phyloP scores from a whole-genome alignment of 2,888 invertebrate genomes.

The Ferrisia virgata region DNA sequence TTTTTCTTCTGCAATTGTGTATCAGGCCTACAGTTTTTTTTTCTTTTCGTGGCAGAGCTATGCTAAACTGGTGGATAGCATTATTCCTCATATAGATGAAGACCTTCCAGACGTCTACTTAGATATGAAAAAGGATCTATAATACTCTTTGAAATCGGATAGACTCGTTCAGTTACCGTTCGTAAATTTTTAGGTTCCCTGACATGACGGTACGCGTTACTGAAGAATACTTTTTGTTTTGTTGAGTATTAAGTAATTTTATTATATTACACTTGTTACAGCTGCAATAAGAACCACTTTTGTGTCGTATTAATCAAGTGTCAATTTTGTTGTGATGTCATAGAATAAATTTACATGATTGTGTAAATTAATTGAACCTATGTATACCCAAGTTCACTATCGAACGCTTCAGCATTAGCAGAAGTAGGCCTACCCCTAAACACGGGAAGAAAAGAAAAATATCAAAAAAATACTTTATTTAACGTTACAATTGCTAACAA shows the following conservation, averaged over 20 bases:
- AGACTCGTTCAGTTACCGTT: neutral
- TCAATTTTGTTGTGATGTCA: neutral
- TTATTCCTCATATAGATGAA: slow-evolving; percentile 41
- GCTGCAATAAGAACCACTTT: neutral
- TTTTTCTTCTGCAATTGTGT: neutral
- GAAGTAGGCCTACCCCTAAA: too few species aligned
- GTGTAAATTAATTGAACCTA: too few species aligned
- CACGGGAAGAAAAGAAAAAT: too few species aligned
- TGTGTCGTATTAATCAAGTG: neutral
- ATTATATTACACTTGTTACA: neutral
- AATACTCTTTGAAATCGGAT: neutral
- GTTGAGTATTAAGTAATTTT: neutral
- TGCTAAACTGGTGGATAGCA: slow-evolving; percentile 1
- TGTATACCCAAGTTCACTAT: too few species aligned
- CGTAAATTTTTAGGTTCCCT: neutral
- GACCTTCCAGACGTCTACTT: slow-evolving; percentile 35
- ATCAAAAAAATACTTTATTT: neutral
- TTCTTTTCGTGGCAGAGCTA: slow-evolving; percentile 25
- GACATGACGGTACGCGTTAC: neutral
- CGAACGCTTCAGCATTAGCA: too few species aligned
- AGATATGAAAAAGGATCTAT: slow-evolving; percentile 40
- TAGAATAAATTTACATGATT: neutral
- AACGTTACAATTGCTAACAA: neutral
- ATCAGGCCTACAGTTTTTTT: too few species aligned
- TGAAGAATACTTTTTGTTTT: neutral